Conservation (phyloP, 1,140 invertebrate genomes). For the Samia ricini region DNA sequence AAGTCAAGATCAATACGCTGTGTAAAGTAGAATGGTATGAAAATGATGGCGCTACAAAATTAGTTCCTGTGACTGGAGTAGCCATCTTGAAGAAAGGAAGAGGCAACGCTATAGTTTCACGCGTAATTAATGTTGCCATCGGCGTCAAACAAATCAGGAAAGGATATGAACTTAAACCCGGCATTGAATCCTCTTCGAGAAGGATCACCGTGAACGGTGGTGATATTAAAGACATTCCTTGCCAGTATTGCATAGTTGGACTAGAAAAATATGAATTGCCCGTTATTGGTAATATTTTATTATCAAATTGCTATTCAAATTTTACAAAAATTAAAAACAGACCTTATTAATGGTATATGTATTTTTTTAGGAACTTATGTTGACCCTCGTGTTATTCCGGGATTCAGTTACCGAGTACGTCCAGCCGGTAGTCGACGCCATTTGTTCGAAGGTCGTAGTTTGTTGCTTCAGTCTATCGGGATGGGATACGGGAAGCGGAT, state of each 20-base stretch:
- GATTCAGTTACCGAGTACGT: conserved; percentile 85
- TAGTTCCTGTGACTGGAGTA: conserved; percentile 79
- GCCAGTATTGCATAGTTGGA: conserved; percentile 83
- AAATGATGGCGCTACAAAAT: conserved; percentile 77
- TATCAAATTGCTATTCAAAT: background rate
- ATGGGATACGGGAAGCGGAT: conserved; percentile 88
- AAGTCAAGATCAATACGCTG: conserved; percentile 79
- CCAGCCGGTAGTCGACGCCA: conserved; percentile 80
- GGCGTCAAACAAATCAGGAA: conserved; percentile 78
- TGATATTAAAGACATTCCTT: conserved; percentile 82
- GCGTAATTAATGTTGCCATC: conserved; percentile 79
- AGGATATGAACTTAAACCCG: conserved; percentile 80
- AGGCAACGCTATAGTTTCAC: conserved; percentile 70
- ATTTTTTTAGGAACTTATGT: conserved; percentile 82
- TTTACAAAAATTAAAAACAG: background rate
- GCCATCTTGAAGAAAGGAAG: conserved; percentile 78
- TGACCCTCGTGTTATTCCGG: conserved; percentile 84
- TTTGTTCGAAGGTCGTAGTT: conserved; percentile 82
- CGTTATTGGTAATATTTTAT: conserved; percentile 81
- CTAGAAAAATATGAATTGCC: conserved; percentile 85
- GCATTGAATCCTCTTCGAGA: conserved; percentile 79
- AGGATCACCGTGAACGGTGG: conserved; percentile 80
- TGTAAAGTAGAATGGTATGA: conserved; percentile 84
- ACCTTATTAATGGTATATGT: background rate
- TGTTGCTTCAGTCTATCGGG: conserved; percentile 82